Base-by-base conservation (phyloP, 2,888 invertebrate species). In the Drosophila colorata region DNA sequence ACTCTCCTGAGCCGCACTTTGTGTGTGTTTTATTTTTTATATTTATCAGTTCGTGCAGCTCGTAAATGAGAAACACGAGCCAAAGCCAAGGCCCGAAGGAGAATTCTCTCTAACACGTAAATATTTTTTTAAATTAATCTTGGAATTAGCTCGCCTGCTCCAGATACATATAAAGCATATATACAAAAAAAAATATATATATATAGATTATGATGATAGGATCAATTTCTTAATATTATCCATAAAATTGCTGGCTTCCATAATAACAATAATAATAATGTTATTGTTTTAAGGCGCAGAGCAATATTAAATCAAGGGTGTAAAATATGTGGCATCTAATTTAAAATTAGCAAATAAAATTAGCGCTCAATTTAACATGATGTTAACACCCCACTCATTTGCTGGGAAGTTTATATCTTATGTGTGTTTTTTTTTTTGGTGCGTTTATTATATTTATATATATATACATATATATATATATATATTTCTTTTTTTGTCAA, bases 281-380 rank as follows among this genome's bases (percentile, higher is more conserved):
- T 47, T 47, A 46, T 73, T 65, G 47, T 59, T 59, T 46, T 53
- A 38, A 46, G 25, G n/a, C 49, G 44, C 41, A 31, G 11, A n/a
- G 40, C 16, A 38, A 70, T 14, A 41, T 48, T 57, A 11, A 66
- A 56, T 58, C 56, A 65, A 69, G 46, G 43, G 47, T 60, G 35
- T n/a, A 69, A 69, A 60, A 37, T 11, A 14, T 28, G 52, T 48
- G 49, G 28, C 57, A 51, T 49, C 51, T 82, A 75, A 83, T 75
- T 72, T 37, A 25, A 79, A 87, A 83, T 83, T 83, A 87, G 84
- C 84, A 59, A 64, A 33, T 18, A 16, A 57, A 83, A 87, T 87
- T 83, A 83, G 49, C 83, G 59, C 52, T 74, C 43, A 66, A 70
- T 83, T 71, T 73, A 68, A 68, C 51, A 59, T 60, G 40, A 40